Percentiles rank a stretch among this genome's conserved stretches.
phyloP scores from a whole-genome alignment of 2,797 vertebrate genomes.

The Phrynocephalus guinanensis region DNA sequence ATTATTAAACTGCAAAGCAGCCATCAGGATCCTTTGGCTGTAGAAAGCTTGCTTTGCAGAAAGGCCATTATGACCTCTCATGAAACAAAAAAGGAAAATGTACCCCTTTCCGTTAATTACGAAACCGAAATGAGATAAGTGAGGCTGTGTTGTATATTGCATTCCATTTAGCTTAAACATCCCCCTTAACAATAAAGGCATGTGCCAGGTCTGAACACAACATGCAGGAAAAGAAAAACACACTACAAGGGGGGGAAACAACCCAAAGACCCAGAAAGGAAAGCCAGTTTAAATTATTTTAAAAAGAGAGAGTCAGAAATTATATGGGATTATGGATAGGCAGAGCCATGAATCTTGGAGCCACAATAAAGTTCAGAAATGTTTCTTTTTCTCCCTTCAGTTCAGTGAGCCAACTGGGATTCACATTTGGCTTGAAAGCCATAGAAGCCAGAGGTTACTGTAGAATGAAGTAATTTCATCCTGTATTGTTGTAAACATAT shows the following conservation, averaged over 20 bases:
- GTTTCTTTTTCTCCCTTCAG: background rate
- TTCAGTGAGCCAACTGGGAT: background rate
- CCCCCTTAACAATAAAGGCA: slow-evolving; percentile 14
- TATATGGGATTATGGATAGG: background rate
- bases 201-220: slow-evolving; percentile 25
- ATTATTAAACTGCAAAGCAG: background rate
- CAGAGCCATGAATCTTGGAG: background rate
- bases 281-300: slow-evolving; percentile 16
- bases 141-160: background rate
- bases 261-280: slow-evolving; percentile 11
- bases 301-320: background rate
- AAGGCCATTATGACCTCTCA: background rate
- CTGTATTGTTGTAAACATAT: slow-evolving; percentile 2
- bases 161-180: slow-evolving; percentile 38
- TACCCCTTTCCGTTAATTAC: slow-evolving; percentile 26
- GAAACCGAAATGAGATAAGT: slow-evolving; percentile 40
- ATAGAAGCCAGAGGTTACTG: background rate
- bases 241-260: background rate
- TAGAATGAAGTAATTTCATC: background rate
- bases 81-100: slow-evolving; percentile 26
- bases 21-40: background rate
- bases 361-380: background rate
- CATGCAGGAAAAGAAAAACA: slow-evolving; percentile 12
- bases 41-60: slow-evolving; percentile 21
- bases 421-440: background rate